Evolutionary conservation across 2,888 invertebrate genomes (phyloP), one percentile per base, ranked within the genome.

Genomic region (Apoda limacodes): DNA sequence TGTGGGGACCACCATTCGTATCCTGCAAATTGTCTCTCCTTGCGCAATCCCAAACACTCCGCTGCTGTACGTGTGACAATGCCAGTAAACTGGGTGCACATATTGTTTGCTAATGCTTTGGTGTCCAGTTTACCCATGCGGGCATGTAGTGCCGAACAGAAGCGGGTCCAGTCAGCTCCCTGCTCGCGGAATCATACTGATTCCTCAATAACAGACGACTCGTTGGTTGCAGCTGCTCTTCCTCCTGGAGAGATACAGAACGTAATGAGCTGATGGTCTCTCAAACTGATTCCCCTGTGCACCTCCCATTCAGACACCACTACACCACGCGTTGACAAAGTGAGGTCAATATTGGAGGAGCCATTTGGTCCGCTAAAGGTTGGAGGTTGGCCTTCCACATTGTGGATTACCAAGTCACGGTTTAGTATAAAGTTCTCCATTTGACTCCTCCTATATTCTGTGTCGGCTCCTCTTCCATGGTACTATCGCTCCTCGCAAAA

Each of bases 1-100:
- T 24, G 9, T 3, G 24, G 24, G 24, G 24, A 13, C 24, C 24
- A 24, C 24, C 24, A 24, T 24, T 12, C 24, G n/a, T 24, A 24
- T 9, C 24, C 24, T 11, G 4, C n/a, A 3, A 13, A 4, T 7
- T 12, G 13, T 4, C 3, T 13, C 12, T 12, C 6, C n/a, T 3
- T n/a, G 24, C 24, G 14, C 4, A n/a, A 9, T 7, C 6, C 24
- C 9, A 24, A 14, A 13, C 4, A 6, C 2, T 12, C 24, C 14
- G 13, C 13, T 5, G 13, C 24, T 24, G 24, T 13, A 13, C 13
- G 13, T 2, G 14, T 9, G 2, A 24, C 9, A n/a, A 24, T 24
- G 3, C 13, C 11, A 4, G 5, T 23, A 13, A 13, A 23, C 23
- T 11, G 23, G 7, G 11, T 13, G 3, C 9, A 6, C 2, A 24